Percentiles rank a stretch among this genome's conserved stretches.
Conservation (phyloP, 2,888 invertebrate species). For the Encarsia formosa region DNA sequence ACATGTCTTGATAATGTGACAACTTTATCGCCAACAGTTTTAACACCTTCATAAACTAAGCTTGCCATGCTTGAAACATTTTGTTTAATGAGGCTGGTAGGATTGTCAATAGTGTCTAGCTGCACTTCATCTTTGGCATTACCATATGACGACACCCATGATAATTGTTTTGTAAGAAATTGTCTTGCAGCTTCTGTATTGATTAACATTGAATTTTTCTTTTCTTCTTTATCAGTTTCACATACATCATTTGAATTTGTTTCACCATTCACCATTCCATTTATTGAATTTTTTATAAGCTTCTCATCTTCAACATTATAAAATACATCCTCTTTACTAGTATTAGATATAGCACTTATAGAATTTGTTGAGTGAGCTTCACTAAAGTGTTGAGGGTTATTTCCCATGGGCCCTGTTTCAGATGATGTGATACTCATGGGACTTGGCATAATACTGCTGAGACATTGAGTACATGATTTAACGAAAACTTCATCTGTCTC, state of each 20-base stretch:
- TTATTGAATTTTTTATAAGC: constrained; percentile 14
- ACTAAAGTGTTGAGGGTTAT: constrained; percentile 58
- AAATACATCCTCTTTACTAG: constrained; percentile 53
- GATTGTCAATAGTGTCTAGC: constrained; percentile 61
- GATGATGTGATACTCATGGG: constrained; percentile 56
- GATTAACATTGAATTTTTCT: constrained; percentile 63
- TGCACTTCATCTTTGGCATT: constrained; percentile 63
- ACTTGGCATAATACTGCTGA: constrained; percentile 37
- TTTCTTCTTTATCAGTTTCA: constrained; percentile 45
- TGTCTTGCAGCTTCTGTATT: constrained; percentile 75
- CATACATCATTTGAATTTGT: constrained; percentile 9
- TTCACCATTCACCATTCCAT: constrained; percentile 18
- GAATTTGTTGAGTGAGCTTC: constrained; percentile 58
- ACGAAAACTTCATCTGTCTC: constrained; percentile 64
- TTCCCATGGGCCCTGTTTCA: constrained; percentile 63
- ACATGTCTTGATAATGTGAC: constrained; percentile 70
- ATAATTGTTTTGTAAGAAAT: constrained; percentile 69
- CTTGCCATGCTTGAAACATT: constrained; percentile 71
- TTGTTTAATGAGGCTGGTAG: constrained; percentile 66
- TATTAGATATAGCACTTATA: constrained; percentile 51
- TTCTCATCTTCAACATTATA: constrained; percentile 12
- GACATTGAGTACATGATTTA: constrained; percentile 63
- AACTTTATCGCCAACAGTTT: constrained; percentile 71
- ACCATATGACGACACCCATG: constrained; percentile 63
- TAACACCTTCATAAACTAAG: constrained; percentile 71